phyloP scores from a whole-genome alignment of 2,888 invertebrate genomes.

The Micropterix aruncella region DNA sequence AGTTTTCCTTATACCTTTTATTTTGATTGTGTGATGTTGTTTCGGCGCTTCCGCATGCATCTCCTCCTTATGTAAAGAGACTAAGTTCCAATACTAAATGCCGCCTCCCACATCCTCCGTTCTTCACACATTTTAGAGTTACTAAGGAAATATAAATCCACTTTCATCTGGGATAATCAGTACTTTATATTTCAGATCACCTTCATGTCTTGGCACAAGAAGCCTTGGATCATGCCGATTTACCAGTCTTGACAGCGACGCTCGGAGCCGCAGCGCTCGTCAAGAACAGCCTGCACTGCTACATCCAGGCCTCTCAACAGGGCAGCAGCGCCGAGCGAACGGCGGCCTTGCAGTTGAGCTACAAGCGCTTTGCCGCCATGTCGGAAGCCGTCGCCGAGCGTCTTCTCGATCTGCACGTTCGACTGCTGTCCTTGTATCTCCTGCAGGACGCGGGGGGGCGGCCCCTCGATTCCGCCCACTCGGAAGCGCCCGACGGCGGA shows the following conservation, averaged over 20 bases:
- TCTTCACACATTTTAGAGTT: too few species aligned
- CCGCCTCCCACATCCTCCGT: too few species aligned
- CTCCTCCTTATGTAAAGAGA: too few species aligned
- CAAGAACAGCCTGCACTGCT: slow-evolving; percentile 67
- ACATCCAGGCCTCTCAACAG: slow-evolving; percentile 46
- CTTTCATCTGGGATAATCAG: too few species aligned
- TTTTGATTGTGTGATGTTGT: too few species aligned
- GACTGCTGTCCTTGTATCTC: slow-evolving; percentile 64
- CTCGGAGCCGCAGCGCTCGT: slow-evolving; percentile 67
- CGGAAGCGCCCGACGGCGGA: slow-evolving; percentile 54
- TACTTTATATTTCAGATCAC: slow-evolving; percentile 39
- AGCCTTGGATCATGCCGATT: slow-evolving; percentile 71
- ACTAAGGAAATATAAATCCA: too few species aligned
- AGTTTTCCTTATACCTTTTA: too few species aligned
- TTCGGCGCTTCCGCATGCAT: too few species aligned
- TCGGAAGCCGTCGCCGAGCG: slow-evolving; percentile 74
- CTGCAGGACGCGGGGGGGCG: slow-evolving; percentile 71
- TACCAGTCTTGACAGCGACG: slow-evolving; percentile 67
- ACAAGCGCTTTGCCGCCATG: slow-evolving; percentile 70
- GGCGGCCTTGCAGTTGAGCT: slow-evolving; percentile 35
- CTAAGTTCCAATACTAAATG: too few species aligned
- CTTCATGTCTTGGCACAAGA: slow-evolving; percentile 69
- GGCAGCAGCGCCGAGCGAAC: slow-evolving; percentile 29
- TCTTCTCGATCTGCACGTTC: slow-evolving; percentile 64
- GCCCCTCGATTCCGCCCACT: slow-evolving; percentile 51